Base-by-base conservation (phyloP, 2,113 vertebrate species). In the Mola mola region DNA sequence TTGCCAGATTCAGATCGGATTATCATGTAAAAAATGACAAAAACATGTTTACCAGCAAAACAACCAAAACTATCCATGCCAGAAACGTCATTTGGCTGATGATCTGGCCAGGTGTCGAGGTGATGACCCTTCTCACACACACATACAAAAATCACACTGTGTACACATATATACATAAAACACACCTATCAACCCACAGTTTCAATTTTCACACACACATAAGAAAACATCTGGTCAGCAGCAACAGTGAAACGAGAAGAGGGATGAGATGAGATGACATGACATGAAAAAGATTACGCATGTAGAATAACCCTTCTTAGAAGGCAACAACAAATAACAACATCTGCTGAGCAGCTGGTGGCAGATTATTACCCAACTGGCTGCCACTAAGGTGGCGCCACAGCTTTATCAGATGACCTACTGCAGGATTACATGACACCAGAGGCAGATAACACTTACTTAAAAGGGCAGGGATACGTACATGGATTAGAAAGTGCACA, bases 341-440 rank as follows among this genome's bases (percentile, higher is more conserved):
- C 91, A 93, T 92, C 91, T 92, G 91, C 67, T 89, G 79, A 82
- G 86, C 91, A 91, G 90, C 90, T 92, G 91, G 85, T 84, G 71
- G 59, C 47, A 53, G 59, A 72, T 81, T 83, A 84, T 87, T 86
- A 87, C 77, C 87, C 87, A 71, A 82, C 81, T 73, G 86, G 83
- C 75, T 84, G 73, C 67, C 87, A 83, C 75, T 60, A 51, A 73
- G 78, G 82, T 75, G 72, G 69, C 74, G 77, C 62, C 76, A 42
- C 80, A 75, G 81, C 82, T 79, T 78, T 72, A 76, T 85, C 75
- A 78, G 81, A 88, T 82, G 84, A 89, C 82, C 87, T 69, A 46
- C 88, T 74, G 87, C 87, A 84, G 89, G 89, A 92, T 91, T 91
- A 92, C 88, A 89, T 20, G 73, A 75, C 81, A 79, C 71, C 82